These are phyloP conservation scores for Melanophora roralis DNA, from an alignment of 2,888 invertebrate species.

Conservation along the genomic window DNA sequence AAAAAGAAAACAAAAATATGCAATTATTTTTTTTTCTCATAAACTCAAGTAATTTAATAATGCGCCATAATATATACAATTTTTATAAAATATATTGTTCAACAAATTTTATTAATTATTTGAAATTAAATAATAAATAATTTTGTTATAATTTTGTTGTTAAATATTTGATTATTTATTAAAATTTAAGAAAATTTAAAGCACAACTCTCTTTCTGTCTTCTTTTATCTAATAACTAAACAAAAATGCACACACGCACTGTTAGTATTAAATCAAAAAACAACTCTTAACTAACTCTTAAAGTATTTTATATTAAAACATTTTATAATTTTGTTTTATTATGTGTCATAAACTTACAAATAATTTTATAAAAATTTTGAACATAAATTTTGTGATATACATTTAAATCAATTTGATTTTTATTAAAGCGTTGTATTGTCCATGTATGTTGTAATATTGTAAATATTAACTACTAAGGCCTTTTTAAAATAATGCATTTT, in stretches of 20 bases:
- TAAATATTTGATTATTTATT: slow-evolving; percentile 36
- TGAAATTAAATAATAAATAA: not conserved
- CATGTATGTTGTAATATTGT: slow-evolving; percentile 21
- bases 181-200: slow-evolving; percentile 41
- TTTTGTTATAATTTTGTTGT: slow-evolving; percentile 54
- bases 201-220: slow-evolving; percentile 44
- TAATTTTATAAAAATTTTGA: too few relatives aligned
- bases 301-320: not conserved
- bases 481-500: slow-evolving; percentile 14
- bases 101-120: too few relatives aligned
- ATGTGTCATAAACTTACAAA: slow-evolving; percentile 9
- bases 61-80: slow-evolving; percentile 43
- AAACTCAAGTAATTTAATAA: slow-evolving; percentile 29
- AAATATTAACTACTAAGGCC: slow-evolving; percentile 24
- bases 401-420: not conserved
- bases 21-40: slow-evolving; percentile 24
- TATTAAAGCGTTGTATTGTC: slow-evolving; percentile 1
- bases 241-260: slow-evolving; percentile 16
- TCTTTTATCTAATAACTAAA: slow-evolving; percentile 16
- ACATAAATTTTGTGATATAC: slow-evolving; percentile 36
- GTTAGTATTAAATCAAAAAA: slow-evolving; percentile 8
- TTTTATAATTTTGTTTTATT: not conserved
- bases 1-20: slow-evolving; percentile 48
- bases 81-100: too few relatives aligned
- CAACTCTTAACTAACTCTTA: not conserved